Base-by-base conservation (phyloP, 2,113 vertebrate genomes). In the Ariopsis seemanni region DNA sequence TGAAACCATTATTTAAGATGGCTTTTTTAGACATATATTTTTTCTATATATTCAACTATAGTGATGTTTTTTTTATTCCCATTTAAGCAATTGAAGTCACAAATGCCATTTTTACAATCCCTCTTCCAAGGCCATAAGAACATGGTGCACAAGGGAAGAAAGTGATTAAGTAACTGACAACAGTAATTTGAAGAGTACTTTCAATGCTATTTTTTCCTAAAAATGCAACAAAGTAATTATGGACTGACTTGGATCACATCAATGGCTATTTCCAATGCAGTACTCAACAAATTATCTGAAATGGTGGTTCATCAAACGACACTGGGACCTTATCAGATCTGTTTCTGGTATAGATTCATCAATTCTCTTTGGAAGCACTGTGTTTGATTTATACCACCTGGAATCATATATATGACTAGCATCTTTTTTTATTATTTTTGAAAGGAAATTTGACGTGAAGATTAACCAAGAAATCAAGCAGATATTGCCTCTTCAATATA, bases 341-440 rank as follows among this genome's bases (percentile, higher is more conserved):
- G 34, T 80, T 22, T 80, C 50, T 86, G 60, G 60, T 53, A 34
- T 25, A 55, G 10, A 25, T 67, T 12, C 12, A 65, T 78, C 20
- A 79, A 12, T 25, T 63, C 80, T 55, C 27, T 20, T 52, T 30
- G 55, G 27, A 20, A 80, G 27, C 30, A 20, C n/a, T 18, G 22
- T 48, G 52, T 58, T 79, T 42, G 63, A 82, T 60, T 86, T 57
- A 53, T 72, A 9, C 42, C 34, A 20, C 71, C 17, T 81, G 34
- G 30, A 85, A 85, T 30, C 15, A 78, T 86, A 30, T 86, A 69
- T 71, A 80, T 86, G 77, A 69, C 53, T 57, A 57, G 77, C 52
- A 80, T 55, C n/a, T 30, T 34, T n/a, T 72, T 30, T 42, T 4
- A 42, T 42, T 42, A 42, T 22, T 42, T 74, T 20, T 53, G 55